Conservation (phyloP, 2,113 vertebrate species). For the Chaetops frenatus region DNA sequence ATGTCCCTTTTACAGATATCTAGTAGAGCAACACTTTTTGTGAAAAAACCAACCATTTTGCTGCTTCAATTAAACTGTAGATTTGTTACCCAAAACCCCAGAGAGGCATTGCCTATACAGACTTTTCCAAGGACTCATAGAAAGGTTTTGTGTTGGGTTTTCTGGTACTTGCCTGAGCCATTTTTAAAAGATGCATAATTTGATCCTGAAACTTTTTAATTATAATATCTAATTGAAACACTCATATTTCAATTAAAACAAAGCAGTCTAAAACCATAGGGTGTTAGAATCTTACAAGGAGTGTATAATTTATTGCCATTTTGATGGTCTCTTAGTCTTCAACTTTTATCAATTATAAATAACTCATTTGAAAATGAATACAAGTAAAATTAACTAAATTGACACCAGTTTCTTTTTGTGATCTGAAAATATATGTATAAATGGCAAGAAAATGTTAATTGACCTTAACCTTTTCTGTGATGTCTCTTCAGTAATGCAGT, state of each 20-base stretch:
- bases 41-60: background rate
- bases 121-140: background rate
- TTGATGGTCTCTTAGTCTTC: conserved; percentile 38
- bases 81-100: background rate
- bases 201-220: conserved; percentile 58
- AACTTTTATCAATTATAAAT: conserved; percentile 58
- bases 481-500: conserved; percentile 24
- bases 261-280: conserved; percentile 43
- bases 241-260: conserved; percentile 59
- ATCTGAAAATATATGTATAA: conserved; percentile 27
- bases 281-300: conserved; percentile 41
- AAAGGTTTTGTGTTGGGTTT: background rate
- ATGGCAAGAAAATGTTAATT: conserved; percentile 62
- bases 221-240: conserved; percentile 50
- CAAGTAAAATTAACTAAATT: conserved; percentile 51
- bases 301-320: conserved; percentile 53
- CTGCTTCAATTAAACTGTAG: background rate
- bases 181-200: conserved; percentile 33
- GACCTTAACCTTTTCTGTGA: conserved; percentile 49
- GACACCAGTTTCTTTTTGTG: conserved; percentile 27
- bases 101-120: background rate
- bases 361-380: conserved; percentile 42
- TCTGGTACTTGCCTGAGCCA: background rate
- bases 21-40: background rate
- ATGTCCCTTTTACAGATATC: background rate